Evolutionary conservation across 2,113 vertebrate genomes (phyloP).

Genomic region (Sinocyclocheilus anshuiensis): DNA sequence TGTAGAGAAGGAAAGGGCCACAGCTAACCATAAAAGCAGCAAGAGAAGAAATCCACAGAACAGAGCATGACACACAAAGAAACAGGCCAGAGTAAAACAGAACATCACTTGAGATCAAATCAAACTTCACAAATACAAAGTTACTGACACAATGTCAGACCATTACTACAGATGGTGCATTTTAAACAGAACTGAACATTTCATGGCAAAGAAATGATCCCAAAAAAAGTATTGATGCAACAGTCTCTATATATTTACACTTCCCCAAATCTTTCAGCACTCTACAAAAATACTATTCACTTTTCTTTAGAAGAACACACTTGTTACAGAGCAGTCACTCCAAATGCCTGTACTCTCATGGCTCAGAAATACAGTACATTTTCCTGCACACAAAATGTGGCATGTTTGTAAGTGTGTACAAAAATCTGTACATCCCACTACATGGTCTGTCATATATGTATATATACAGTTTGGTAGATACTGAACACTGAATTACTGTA

Average conservation of each 20-base stretch:
- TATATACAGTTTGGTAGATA: background rate
- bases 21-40: conserved; percentile 77
- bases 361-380: conserved; percentile 37
- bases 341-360: conserved; percentile 23
- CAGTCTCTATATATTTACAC: conserved; percentile 87
- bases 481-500: background rate
- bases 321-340: conserved; percentile 48
- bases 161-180: conserved; percentile 74
- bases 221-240: conserved; percentile 66
- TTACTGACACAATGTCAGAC: conserved; percentile 56
- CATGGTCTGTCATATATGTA: background rate
- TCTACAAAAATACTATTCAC: conserved; percentile 99
- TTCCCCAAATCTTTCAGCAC: conserved; percentile 80
- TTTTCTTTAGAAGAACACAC: conserved; percentile 75
- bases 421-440: conserved; percentile 50
- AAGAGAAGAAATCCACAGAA: conserved; percentile 78
- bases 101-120: conserved; percentile 44
- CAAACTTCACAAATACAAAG: conserved; percentile 77
- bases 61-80: conserved; percentile 78
- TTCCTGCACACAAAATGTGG: conserved; percentile 45
- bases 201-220: conserved; percentile 59
- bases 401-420: conserved; percentile 37
- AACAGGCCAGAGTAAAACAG: conserved; percentile 43
- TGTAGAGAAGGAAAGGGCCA: conserved; percentile 65
- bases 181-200: conserved; percentile 81